Conservation (phyloP, 2,113 vertebrate species). For the Bubalus kerabau region DNA sequence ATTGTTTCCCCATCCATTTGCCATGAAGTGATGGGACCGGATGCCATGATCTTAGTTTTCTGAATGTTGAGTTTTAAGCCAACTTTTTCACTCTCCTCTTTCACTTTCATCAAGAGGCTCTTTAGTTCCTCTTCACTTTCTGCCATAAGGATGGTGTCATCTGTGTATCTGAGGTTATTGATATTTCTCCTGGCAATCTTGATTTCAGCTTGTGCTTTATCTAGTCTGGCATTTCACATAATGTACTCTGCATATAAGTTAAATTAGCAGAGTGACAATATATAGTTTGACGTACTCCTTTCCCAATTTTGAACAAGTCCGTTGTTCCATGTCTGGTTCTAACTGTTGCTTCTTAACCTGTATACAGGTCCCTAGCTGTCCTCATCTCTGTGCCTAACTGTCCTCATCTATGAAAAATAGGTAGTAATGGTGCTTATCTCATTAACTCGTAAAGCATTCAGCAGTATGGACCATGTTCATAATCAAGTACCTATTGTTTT, state of each 20-base stretch:
- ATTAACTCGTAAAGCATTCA: background rate
- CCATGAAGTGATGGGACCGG: background rate
- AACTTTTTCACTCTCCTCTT: background rate
- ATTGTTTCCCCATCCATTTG: background rate
- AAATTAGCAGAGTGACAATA: background rate
- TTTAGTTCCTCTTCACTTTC: background rate
- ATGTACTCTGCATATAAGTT: background rate
- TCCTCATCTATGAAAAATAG: background rate
- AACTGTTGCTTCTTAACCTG: background rate
- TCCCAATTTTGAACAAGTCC: background rate
- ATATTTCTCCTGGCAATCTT: background rate
- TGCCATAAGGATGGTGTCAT: background rate
- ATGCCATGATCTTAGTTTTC: background rate
- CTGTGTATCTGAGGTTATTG: background rate
- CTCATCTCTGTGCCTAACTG: background rate
- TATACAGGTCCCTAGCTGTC: background rate
- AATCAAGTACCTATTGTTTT: background rate
- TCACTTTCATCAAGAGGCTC: background rate
- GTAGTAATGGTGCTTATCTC: background rate
- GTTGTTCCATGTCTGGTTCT: background rate
- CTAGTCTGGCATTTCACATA: accelerated
- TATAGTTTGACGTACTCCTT: background rate
- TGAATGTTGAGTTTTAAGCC: background rate
- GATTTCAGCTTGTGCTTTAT: background rate
- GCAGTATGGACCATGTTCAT: background rate